phyloP scores from a whole-genome alignment of 2,797 vertebrate species.

The Hylomyscus alleni region DNA sequence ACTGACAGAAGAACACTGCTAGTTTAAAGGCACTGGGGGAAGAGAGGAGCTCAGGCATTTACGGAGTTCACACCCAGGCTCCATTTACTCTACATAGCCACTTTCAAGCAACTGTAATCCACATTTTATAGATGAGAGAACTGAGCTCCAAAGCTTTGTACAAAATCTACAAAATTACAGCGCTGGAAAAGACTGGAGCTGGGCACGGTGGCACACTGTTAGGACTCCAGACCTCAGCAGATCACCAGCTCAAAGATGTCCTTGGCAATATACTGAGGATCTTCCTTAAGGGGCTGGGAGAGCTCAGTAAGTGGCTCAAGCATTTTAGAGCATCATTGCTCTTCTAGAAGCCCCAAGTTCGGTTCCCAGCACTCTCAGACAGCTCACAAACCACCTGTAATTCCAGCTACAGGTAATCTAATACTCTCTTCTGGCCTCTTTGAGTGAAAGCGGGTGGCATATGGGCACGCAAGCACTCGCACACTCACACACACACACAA shows the following conservation, averaged over 20 bases:
- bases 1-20: neutral
- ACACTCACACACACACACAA: too few species aligned
- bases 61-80: neutral
- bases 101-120: neutral
- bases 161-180: neutral
- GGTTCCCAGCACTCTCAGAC: neutral
- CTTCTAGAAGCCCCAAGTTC: neutral
- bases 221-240: neutral
- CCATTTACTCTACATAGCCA: neutral
- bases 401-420: neutral
- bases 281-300: too few species aligned
- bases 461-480: too few species aligned
- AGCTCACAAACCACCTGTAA: neutral
- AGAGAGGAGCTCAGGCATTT: neutral
- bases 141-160: neutral
- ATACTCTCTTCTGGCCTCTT: neutral
- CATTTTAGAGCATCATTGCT: neutral
- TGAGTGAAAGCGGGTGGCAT: neutral
- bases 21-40: neutral
- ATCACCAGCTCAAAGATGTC: neutral
- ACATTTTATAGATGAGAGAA: conserved; percentile 37
- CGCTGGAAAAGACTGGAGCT: neutral
- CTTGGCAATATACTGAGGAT: neutral
- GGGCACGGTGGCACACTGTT: neutral
- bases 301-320: neutral